Evolutionary conservation across 2,113 vertebrate genomes (phyloP), one percentile per base, ranked within the genome.

Genomic region (Halcyon malimbica): DNA sequence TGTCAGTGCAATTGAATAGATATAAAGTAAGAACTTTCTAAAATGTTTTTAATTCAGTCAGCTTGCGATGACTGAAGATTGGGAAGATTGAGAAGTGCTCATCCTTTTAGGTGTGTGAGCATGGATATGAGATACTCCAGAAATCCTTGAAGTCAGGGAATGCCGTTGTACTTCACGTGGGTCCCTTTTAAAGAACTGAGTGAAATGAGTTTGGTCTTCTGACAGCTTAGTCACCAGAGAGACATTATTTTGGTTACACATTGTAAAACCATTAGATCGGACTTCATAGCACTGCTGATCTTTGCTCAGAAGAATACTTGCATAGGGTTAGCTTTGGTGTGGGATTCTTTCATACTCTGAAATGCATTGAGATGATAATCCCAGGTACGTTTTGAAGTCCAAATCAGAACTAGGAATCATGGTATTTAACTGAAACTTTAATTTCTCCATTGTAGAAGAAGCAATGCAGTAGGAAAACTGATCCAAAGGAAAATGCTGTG

Each of bases 251-350:
- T 95, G 81, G 80, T 86, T 90, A 39, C 19, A 16, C 13, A 9
- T 37, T 85, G 56, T 96, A 93, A 93, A 95, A 54, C 41, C 48
- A 78, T 81, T 77, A 82, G 37, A 28, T 77, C 33, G 79, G 77
- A 87, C 83, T 83, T 87, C 53, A 71, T 76, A 91, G 77, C 28
- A 28, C 44, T 63, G 11, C 46, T 78, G 88, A 75, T 86, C 78
- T 95, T 94, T 89, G 89, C 80, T 94, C 62, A 69, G 67, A 68
- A 82, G 57, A 83, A 11, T 70, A 33, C 25, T 86, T 89, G 50
- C 2, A 1, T 17, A 35, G 65, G 8, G 18, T 93, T 91, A 54
- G 37, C 51, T 84, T 88, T 85, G 24, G 65, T 93, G 64, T 70
- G 78, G 48, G 6, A 41, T 94, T 77, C 37, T 90, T 63, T 84